Evolutionary conservation across 2,113 vertebrate genomes (phyloP).

Genomic region (Neodontobutis hainanensis): DNA sequence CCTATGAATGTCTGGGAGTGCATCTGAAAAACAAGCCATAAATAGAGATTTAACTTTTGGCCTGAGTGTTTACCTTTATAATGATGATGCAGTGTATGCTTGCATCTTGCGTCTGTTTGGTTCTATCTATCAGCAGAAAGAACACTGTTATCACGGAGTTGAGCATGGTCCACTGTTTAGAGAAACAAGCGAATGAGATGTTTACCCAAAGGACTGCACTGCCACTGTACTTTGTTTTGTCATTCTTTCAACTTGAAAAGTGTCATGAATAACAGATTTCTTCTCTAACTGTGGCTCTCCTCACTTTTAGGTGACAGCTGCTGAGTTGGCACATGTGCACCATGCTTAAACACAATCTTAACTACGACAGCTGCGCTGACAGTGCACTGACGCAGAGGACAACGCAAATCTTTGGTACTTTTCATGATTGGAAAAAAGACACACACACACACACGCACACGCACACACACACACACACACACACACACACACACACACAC

Average conservation of each 20-base stretch:
- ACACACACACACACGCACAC: too few species aligned
- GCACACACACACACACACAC: too few species aligned
- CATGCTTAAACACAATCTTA: constrained; percentile 50
- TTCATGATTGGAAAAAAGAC: constrained; percentile 64
- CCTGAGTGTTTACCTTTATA: too few species aligned
- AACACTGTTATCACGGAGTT: constrained; percentile 3
- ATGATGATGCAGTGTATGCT: too few species aligned
- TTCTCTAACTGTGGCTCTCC: constrained; percentile 50
- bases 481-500: too few species aligned
- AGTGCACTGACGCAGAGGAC: constrained; percentile 53
- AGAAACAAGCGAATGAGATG: constrained; percentile 24
- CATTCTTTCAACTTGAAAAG: constrained; percentile 56
- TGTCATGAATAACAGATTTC: constrained; percentile 54
- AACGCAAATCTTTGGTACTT: constrained; percentile 46
- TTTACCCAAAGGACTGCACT: constrained; percentile 38
- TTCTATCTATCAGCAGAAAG: constrained; percentile 13
- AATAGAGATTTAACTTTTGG: too few species aligned
- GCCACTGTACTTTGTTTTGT: constrained; percentile 49
- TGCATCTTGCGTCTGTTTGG: not conserved
- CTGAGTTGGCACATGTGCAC: constrained; percentile 66
- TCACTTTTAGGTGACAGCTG: constrained; percentile 63
- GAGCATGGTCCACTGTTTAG: constrained; percentile 4
- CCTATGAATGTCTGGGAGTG: too few species aligned
- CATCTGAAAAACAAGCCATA: too few species aligned
- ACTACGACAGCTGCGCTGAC: constrained; percentile 62